Conservation (phyloP, 2,888 invertebrate genomes). For the Liopterus haemorrhoidalis region DNA sequence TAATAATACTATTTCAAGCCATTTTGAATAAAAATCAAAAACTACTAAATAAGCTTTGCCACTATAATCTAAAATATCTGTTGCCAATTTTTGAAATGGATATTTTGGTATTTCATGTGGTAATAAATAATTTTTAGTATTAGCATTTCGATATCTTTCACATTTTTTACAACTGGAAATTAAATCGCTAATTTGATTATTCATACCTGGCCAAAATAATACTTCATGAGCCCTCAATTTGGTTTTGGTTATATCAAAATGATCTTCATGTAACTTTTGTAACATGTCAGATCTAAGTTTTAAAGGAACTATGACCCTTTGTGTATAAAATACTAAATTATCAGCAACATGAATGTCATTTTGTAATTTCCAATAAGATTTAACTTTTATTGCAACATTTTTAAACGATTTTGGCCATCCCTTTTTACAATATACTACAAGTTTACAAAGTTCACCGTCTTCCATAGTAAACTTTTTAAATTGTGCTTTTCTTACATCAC, state of each 20-base stretch:
- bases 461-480: slow-evolving; percentile 14
- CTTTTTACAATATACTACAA: slow-evolving; percentile 11
- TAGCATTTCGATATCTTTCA: slow-evolving; percentile 13
- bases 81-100: slow-evolving; percentile 23
- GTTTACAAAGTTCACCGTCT: slow-evolving; percentile 15
- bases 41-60: slow-evolving; percentile 15
- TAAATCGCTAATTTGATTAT: slow-evolving; percentile 31
- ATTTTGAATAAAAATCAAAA: slow-evolving; percentile 19
- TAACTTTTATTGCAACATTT: neutral
- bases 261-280: slow-evolving; percentile 33
- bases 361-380: slow-evolving; percentile 6
- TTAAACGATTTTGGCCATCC: slow-evolving; percentile 26
- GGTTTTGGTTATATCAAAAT: slow-evolving; percentile 36
- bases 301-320: slow-evolving; percentile 26
- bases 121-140: slow-evolving; percentile 23
- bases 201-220: slow-evolving; percentile 37
- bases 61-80: slow-evolving; percentile 17
- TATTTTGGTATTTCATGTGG: slow-evolving; percentile 19
- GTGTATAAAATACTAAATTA: slow-evolving; percentile 1
- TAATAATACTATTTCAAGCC: slow-evolving; percentile 6
- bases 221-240: slow-evolving; percentile 31
- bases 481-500: slow-evolving; percentile 9
- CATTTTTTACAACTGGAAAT: slow-evolving; percentile 8
- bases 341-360: slow-evolving; percentile 12
- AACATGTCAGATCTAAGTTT: slow-evolving; percentile 24